phyloP scores from a whole-genome alignment of 2,113 vertebrate genomes.

The Larimichthys crocea region DNA sequence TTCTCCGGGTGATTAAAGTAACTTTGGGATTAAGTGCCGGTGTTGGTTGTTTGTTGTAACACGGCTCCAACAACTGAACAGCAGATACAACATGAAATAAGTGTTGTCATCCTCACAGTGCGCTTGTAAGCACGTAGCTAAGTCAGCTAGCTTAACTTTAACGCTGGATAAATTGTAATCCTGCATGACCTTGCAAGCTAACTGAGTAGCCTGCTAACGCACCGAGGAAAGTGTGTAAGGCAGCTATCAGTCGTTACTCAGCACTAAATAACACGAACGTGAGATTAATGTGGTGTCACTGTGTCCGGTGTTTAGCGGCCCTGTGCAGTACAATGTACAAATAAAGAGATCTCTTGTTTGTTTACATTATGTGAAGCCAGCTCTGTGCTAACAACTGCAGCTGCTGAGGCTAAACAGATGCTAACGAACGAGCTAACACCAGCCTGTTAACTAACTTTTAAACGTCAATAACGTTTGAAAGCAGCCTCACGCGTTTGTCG shows the following conservation, averaged over 20 bases:
- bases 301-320: accelerated
- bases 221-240: not conserved
- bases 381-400: not conserved
- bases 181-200: conserved; percentile 73
- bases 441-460: not conserved
- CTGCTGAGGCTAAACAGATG: conserved; percentile 16
- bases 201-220: conserved; percentile 42
- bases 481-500: accelerated
- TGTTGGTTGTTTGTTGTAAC: not conserved
- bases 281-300: accelerated
- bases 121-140: not conserved
- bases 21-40: accelerated
- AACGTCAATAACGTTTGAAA: not conserved
- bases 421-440: conserved; percentile 16
- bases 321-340: not conserved
- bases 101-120: not conserved
- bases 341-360: conserved; percentile 18
- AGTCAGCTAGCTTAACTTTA: conserved; percentile 32
- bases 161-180: conserved; percentile 43
- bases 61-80: not conserved
- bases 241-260: not conserved
- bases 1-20: not conserved
- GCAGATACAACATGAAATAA: not conserved
- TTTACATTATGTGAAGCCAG: conserved; percentile 52
- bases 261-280: no score